phyloP scores from a whole-genome alignment of 2,888 invertebrate species.

The Conomelus anceps region DNA sequence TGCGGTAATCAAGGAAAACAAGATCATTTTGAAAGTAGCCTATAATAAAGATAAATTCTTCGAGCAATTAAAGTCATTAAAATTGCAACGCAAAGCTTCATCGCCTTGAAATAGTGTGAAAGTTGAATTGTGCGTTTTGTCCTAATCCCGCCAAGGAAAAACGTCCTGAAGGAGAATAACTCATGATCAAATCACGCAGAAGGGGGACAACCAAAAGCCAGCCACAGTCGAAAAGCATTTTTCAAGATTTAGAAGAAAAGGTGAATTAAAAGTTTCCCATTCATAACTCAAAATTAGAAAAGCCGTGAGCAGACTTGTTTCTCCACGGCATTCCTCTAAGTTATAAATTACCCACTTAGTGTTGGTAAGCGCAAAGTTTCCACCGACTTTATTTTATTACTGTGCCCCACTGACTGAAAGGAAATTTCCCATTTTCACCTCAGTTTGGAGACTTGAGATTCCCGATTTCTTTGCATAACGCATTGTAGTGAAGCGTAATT shows the following conservation, averaged over 20 bases:
- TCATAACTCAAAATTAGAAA: constrained; percentile 10
- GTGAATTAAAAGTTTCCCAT: neutral
- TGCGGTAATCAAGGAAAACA: neutral
- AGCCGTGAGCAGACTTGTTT: neutral
- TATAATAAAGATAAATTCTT: neutral
- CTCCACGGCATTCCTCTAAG: neutral
- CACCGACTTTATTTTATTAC: neutral
- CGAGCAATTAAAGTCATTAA: neutral
- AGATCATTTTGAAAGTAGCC: neutral
- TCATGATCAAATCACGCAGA: neutral
- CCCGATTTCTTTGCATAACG: neutral
- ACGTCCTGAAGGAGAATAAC: neutral
- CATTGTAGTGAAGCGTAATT: neutral
- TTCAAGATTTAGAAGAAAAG: neutral
- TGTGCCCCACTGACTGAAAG: neutral
- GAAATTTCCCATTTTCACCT: neutral
- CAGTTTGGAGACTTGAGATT: neutral
- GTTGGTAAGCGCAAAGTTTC: neutral
- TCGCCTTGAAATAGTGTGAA: neutral
- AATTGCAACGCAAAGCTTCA: neutral
- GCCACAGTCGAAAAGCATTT: neutral
- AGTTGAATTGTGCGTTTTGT: neutral
- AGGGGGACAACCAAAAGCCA: neutral
- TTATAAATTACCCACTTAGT: neutral
- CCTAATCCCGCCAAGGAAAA: neutral